Evolutionary conservation across 2,888 invertebrate species (phyloP).

Genomic region (Lepas anatifera): DNA sequence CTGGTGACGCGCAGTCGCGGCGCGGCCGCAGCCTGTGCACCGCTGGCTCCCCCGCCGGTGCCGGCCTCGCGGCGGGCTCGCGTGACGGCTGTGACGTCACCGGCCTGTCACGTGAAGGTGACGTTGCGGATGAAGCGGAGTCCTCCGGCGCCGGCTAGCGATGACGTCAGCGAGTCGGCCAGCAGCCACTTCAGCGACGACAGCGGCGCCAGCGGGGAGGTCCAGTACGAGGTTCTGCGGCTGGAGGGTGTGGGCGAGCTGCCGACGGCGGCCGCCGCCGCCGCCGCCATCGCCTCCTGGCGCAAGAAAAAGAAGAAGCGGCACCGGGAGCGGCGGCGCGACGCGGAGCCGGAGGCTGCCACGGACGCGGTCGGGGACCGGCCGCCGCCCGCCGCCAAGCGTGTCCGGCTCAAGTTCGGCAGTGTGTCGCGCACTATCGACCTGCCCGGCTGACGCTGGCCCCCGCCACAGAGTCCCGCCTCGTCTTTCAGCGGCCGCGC

Average conservation of each 20-base stretch:
- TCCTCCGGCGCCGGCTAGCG: constrained; percentile 66
- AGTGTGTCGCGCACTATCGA: constrained; percentile 10
- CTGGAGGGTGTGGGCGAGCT: constrained; percentile 47
- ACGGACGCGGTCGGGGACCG: neutral
- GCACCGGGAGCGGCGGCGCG: neutral
- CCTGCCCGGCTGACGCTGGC: neutral
- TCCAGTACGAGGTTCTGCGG: constrained; percentile 64
- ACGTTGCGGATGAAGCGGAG: constrained; percentile 77
- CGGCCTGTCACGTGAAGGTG: constrained; percentile 44
- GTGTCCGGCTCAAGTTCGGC: constrained; percentile 6
- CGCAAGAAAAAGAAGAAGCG: constrained; percentile 3
- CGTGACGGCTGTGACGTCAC: neutral
- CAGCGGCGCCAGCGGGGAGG: neutral
- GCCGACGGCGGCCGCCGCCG: too few relatives aligned
- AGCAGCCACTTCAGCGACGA: constrained; percentile 32
- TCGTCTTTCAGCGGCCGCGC: constrained; percentile 3
- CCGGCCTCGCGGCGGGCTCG: neutral
- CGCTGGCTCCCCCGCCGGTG: neutral
- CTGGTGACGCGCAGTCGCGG: neutral
- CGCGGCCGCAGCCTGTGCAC: too few relatives aligned
- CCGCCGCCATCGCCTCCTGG: too few relatives aligned
- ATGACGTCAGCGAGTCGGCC: constrained; percentile 57
- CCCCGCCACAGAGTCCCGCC: neutral
- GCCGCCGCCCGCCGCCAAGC: neutral
- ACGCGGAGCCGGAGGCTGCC: neutral